phyloP scores from a whole-genome alignment of 2,888 invertebrate genomes.

The Sericinus montela region DNA sequence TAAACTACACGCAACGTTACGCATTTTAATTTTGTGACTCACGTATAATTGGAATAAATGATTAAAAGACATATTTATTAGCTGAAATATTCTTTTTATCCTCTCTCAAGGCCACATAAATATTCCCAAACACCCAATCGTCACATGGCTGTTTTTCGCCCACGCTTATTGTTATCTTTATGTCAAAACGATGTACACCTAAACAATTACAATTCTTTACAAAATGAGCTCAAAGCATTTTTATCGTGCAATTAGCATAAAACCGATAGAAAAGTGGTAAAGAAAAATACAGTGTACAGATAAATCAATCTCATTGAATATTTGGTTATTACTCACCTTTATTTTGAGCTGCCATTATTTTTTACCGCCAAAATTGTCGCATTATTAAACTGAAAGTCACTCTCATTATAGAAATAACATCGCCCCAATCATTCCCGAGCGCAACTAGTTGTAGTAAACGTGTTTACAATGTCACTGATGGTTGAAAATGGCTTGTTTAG shows the following conservation, averaged over 20 bases:
- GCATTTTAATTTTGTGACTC: too few relatives aligned
- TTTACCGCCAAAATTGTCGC: conserved; percentile 44
- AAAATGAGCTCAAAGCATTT: conserved; percentile 30
- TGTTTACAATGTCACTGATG: conserved; percentile 64
- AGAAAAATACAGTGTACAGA: conserved; percentile 9
- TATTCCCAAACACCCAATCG: conserved; percentile 41
- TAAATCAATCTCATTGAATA: conserved; percentile 18
- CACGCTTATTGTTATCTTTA: conserved; percentile 56
- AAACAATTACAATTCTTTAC: conserved; percentile 36
- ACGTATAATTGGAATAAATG: too few relatives aligned
- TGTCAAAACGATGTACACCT: conserved; percentile 44
- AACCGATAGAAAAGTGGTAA: conserved; percentile 16
- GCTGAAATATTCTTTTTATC: conserved; percentile 2
- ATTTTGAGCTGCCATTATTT: conserved; percentile 68
- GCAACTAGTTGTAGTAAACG: conserved; percentile 47
- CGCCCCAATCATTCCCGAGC: conserved; percentile 24
- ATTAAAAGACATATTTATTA: too few relatives aligned
- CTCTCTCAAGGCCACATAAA: conserved; percentile 37
- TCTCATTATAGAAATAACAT: conserved; percentile 46
- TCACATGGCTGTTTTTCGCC: conserved; percentile 64
- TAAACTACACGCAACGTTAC: too few relatives aligned
- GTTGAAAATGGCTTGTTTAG: conserved; percentile 64
- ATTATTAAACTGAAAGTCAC: conserved; percentile 51
- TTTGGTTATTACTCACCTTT: conserved; percentile 49
- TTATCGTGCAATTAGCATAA: conserved; percentile 35